Evolutionary conservation across 2,888 invertebrate genomes (phyloP).

Genomic region (Tipula vernalis): DNA sequence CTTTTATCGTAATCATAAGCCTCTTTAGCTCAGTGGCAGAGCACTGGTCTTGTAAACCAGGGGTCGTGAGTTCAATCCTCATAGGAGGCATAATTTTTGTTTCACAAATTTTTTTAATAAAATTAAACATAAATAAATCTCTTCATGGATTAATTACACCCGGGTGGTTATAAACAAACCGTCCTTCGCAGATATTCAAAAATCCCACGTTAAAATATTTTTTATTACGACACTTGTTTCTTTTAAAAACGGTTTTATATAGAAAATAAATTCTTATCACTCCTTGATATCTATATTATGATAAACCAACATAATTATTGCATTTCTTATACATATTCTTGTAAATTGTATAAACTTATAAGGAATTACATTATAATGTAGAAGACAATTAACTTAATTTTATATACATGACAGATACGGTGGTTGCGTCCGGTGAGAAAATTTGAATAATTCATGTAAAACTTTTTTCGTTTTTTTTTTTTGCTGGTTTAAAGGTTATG

Average conservation of each 20-base stretch:
- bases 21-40: constrained; percentile 13
- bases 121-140: neutral
- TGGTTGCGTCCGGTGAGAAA: constrained; percentile 4
- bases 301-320: neutral
- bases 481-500: neutral
- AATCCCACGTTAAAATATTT: neutral
- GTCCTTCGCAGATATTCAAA: neutral
- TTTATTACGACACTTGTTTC: neutral
- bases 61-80: constrained; percentile 13
- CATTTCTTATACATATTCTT: neutral
- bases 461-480: neutral
- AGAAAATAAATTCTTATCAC: neutral
- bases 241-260: neutral
- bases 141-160: neutral
- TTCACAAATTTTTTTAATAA: neutral
- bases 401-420: neutral
- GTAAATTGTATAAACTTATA: neutral
- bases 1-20: neutral
- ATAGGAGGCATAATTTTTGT: neutral
- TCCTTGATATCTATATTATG: neutral
- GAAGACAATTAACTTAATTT: neutral
- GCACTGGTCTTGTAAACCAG: constrained; percentile 13
- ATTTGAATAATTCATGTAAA: neutral
- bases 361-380: neutral
- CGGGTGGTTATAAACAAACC: neutral